Conservation (phyloP, 2,888 invertebrate species). For the Diloba caeruleocephala region DNA sequence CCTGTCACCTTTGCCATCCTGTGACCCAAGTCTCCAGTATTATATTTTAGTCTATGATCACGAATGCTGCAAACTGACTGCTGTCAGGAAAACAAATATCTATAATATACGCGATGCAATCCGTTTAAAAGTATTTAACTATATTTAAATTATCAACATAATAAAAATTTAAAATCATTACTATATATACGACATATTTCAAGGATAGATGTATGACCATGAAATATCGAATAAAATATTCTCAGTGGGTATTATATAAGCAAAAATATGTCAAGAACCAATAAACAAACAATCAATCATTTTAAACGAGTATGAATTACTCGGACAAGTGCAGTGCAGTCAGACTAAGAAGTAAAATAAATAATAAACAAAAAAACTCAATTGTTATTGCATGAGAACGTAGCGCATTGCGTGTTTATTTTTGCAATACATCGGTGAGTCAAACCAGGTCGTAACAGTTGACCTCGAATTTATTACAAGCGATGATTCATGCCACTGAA, state of each 20-base stretch:
- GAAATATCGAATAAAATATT: too few relatives aligned
- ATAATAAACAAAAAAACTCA: conserved; percentile 30
- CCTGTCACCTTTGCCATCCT: too few relatives aligned
- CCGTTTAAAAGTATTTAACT: too few relatives aligned
- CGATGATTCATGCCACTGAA: conserved; percentile 70
- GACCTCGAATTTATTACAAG: conserved; percentile 63
- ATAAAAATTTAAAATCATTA: too few relatives aligned
- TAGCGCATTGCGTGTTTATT: conserved; percentile 56
- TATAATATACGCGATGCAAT: too few relatives aligned
- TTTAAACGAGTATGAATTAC: conserved; percentile 26
- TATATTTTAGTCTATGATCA: too few relatives aligned
- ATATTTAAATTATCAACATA: too few relatives aligned
- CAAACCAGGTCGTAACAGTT: conserved; percentile 59
- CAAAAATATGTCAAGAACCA: conserved; percentile 11
- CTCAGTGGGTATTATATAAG: neutral
- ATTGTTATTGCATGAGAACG: conserved; percentile 17
- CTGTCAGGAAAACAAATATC: too few relatives aligned
- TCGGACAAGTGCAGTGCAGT: conserved; percentile 12
- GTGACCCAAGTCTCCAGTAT: too few relatives aligned
- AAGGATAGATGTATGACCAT: too few relatives aligned
- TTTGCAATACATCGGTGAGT: conserved; percentile 67
- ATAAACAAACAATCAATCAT: conserved; percentile 25
- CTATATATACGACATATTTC: too few relatives aligned
- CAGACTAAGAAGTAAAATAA: conserved; percentile 25
- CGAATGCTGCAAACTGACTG: too few relatives aligned